phyloP scores from a whole-genome alignment of 2,797 vertebrate genomes.

The Lepilemur ruficaudatus region DNA sequence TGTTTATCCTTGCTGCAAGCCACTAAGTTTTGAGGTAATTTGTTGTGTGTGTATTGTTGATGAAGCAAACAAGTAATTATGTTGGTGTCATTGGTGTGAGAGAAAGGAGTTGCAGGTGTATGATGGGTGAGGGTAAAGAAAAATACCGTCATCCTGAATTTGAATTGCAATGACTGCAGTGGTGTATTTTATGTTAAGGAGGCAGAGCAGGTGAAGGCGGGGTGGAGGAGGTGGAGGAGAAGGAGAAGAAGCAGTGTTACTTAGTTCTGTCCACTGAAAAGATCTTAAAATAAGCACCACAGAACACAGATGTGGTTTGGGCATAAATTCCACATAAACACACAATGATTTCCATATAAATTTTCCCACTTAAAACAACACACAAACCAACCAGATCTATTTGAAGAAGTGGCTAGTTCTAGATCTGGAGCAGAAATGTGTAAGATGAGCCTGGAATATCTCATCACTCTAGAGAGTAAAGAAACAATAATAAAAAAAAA shows the following conservation, averaged over 20 bases:
- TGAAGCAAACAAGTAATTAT: background rate
- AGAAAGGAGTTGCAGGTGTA: background rate
- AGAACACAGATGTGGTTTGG: background rate
- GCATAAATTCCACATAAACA: background rate
- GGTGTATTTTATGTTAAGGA: background rate
- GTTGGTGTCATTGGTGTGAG: background rate
- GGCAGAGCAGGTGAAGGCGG: background rate
- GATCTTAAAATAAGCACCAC: background rate
- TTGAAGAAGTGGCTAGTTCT: background rate
- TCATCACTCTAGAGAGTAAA: background rate
- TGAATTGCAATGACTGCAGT: background rate
- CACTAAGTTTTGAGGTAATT: background rate
- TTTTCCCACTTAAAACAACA: background rate
- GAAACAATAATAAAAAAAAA: background rate
- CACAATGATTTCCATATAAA: background rate
- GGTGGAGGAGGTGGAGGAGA: background rate
- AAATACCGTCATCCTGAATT: background rate
- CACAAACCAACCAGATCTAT: background rate
- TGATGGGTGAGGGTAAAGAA: background rate
- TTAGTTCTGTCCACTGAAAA: constrained; percentile 5
- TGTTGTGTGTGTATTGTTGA: background rate
- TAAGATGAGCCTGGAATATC: background rate
- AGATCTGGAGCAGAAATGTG: background rate
- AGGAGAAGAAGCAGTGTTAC: background rate
- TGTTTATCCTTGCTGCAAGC: background rate